A percentile compares a stretch with the other conserved stretches of the same genome.
Conservation (phyloP, 92 coral and sea anemone genomes). For the Desmophyllum pertusum region DNA sequence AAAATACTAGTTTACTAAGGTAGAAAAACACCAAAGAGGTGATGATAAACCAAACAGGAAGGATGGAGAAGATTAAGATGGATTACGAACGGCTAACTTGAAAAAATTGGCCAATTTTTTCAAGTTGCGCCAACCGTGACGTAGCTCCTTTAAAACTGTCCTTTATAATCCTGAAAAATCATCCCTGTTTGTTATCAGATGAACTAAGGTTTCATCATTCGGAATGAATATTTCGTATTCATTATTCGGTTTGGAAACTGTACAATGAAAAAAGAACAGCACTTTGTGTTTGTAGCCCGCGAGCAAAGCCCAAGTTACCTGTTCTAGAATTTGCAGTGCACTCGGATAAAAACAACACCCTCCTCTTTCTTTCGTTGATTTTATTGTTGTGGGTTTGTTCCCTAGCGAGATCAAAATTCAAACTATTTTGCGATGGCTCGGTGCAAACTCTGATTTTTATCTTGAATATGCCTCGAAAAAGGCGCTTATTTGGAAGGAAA, state of each 20-base stretch:
- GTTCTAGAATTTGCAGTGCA: neutral
- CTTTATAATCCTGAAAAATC: neutral
- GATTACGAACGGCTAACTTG: too few species aligned
- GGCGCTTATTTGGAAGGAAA: neutral
- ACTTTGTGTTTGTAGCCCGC: neutral
- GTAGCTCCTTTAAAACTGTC: neutral
- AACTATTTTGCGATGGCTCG: constrained; percentile 15
- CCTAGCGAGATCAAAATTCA: constrained; percentile 12
- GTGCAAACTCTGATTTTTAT: neutral
- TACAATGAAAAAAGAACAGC: neutral
- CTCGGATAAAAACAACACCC: constrained; percentile 6
- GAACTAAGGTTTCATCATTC: neutral
- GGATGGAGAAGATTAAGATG: too few species aligned
- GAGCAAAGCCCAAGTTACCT: neutral
- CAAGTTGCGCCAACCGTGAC: too few species aligned
- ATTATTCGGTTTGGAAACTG: neutral
- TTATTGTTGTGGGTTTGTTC: neutral
- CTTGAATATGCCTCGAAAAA: neutral
- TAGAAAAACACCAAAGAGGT: too few species aligned
- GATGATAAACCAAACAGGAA: too few species aligned
- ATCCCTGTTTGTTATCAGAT: neutral
- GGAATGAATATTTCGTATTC: neutral
- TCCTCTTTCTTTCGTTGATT: neutral
- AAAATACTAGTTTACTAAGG: too few species aligned
- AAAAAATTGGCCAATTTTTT: too few species aligned